phyloP scores from a whole-genome alignment of 2,797 vertebrate species.

The Knipowitschia caucasica region DNA sequence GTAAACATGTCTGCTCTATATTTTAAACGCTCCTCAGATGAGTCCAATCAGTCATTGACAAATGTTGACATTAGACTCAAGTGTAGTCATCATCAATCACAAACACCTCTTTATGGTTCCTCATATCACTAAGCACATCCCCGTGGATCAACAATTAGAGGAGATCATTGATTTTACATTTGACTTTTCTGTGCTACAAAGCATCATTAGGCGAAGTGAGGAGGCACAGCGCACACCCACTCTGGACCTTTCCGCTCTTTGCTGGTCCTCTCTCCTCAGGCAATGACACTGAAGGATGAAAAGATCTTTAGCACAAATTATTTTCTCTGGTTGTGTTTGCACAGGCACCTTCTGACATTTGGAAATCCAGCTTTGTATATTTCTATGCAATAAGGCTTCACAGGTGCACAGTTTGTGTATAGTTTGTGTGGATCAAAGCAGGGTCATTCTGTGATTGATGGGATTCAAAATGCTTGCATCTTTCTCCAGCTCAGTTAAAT shows the following conservation, averaged over 20 bases:
- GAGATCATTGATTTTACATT: constrained; percentile 52
- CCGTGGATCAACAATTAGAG: constrained; percentile 59
- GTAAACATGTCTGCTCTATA: neutral
- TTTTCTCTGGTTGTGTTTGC: constrained; percentile 42
- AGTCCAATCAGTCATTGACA: neutral
- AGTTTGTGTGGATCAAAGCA: constrained; percentile 1
- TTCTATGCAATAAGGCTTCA: constrained; percentile 2
- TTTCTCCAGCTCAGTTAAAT: constrained; percentile 12
- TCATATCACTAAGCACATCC: constrained; percentile 23
- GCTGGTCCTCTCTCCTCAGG: constrained; percentile 38
- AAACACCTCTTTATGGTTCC: neutral
- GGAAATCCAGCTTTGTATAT: constrained; percentile 22
- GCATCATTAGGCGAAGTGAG: constrained; percentile 58
- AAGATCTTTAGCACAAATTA: constrained; percentile 45
- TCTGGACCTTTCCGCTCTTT: constrained; percentile 55
- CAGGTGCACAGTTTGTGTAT: neutral
- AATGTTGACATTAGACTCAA: constrained; percentile 13
- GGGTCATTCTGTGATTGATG: neutral
- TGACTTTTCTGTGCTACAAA: constrained; percentile 61
- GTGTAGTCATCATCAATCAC: constrained; percentile 23
- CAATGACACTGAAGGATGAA: constrained; percentile 46
- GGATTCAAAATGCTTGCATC: neutral
- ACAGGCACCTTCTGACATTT: constrained; percentile 39
- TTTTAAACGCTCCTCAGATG: constrained; percentile 1
- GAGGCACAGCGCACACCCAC: constrained; percentile 49